Conservation (phyloP, 2,888 invertebrate species). For the Aromia moschata region DNA sequence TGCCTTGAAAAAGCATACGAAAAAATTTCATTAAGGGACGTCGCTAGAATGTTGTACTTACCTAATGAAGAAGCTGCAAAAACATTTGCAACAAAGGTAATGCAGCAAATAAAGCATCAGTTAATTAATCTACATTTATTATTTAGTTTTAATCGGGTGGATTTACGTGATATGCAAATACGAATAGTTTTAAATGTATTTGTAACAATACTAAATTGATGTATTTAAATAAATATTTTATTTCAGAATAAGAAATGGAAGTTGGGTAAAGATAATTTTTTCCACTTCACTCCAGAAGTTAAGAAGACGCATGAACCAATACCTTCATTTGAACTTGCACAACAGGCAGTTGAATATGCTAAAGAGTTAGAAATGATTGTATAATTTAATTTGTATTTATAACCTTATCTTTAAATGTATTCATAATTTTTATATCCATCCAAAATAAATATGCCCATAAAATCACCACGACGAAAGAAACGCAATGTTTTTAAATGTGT, state of each 20-base stretch:
- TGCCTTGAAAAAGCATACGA: slow-evolving; percentile 98
- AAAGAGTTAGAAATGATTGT: slow-evolving; percentile 99
- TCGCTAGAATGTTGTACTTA: slow-evolving; percentile 88
- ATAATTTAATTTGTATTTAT: no score
- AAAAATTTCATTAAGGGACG: slow-evolving; percentile 86
- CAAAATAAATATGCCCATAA: no score
- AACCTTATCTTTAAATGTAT: no score
- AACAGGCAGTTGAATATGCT: slow-evolving; percentile 96
- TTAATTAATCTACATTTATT: no score
- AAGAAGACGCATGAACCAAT: slow-evolving; percentile 81
- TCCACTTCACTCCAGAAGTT: slow-evolving; percentile 81
- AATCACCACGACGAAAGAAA: no score
- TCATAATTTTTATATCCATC: neutral
- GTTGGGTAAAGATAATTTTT: slow-evolving; percentile 79
- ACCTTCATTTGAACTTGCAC: slow-evolving; percentile 89
- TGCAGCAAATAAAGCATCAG: no score
- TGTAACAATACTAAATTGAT: no score
- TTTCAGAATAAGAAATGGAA: slow-evolving; percentile 82
- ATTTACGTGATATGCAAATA: no score
- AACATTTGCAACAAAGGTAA: slow-evolving; percentile 81
- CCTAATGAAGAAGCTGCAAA: slow-evolving; percentile 79
- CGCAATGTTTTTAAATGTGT: no score
- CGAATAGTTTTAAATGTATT: no score
- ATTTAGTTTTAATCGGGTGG: no score
- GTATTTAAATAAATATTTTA: no score